Conservation (phyloP, 1,140 invertebrate species). For the Trissolcus basalis region DNA sequence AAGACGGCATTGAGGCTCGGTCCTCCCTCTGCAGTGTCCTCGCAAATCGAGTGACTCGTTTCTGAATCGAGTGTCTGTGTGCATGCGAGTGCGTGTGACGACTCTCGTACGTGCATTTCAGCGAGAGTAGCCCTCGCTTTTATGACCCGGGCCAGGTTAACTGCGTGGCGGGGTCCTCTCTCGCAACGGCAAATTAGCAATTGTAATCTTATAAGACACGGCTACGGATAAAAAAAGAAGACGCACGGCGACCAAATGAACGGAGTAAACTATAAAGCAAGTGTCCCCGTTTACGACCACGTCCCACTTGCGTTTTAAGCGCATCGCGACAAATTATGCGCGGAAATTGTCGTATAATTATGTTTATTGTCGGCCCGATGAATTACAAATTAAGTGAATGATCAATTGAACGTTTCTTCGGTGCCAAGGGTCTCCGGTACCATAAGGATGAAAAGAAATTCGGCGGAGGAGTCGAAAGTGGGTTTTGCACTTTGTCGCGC, state of each 20-base stretch:
- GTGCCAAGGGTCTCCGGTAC: conserved; percentile 9
- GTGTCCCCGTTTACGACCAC: conserved; percentile 51
- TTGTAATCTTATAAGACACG: conserved; percentile 75
- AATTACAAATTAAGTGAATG: conserved; percentile 57
- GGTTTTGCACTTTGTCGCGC: too few relatives aligned
- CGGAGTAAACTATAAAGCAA: conserved; percentile 56
- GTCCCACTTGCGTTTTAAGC: conserved; percentile 49
- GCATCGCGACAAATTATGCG: conserved; percentile 52
- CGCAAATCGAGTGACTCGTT: conserved; percentile 49
- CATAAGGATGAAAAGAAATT: conserved; percentile 37
- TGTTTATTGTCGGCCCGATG: conserved; percentile 50
- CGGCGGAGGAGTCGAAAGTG: conserved; percentile 35
- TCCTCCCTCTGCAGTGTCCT: conserved; percentile 32
- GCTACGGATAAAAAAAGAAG: conserved; percentile 51
- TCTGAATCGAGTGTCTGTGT: conserved; percentile 34
- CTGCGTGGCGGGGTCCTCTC: conserved; percentile 64
- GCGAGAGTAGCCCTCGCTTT: conserved; percentile 68
- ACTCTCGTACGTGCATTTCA: conserved; percentile 58
- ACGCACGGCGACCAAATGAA: conserved; percentile 48
- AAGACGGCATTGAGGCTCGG: conserved; percentile 53
- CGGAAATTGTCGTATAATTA: conserved; percentile 55
- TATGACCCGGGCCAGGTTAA: conserved; percentile 73
- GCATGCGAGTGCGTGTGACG: conserved; percentile 44
- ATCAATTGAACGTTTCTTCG: conserved; percentile 44
- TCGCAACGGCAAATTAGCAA: conserved; percentile 74